A percentile compares a stretch with the other conserved stretches of the same genome.
Conservation (phyloP, 2,888 invertebrate genomes). For the Altica lythri region DNA sequence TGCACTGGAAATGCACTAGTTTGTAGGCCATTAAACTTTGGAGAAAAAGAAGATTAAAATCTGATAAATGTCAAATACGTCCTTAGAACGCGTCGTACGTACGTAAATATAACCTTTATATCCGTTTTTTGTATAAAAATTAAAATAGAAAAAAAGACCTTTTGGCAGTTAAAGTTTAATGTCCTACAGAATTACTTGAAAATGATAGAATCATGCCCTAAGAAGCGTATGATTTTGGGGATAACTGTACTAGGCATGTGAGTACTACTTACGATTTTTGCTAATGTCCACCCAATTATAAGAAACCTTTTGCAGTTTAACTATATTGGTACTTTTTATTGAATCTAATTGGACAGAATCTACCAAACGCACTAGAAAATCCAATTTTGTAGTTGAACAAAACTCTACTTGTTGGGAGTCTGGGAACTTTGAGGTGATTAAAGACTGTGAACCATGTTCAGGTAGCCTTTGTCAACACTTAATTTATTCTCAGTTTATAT, state of each 20-base stretch:
- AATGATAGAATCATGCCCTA: conserved; percentile 86
- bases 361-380: conserved; percentile 58
- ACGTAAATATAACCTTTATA: too few relatives aligned
- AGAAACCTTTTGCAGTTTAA: conserved; percentile 63
- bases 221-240: conserved; percentile 80
- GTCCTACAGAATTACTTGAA: too few relatives aligned
- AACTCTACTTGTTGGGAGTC: conserved; percentile 79
- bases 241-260: conserved; percentile 77
- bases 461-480: too few relatives aligned
- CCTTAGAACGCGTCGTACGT: too few relatives aligned
- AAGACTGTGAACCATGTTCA: conserved; percentile 85
- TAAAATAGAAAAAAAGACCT: too few relatives aligned
- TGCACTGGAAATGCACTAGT: too few relatives aligned
- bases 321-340: conserved; percentile 78
- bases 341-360: conserved; percentile 76
- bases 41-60: too few relatives aligned
- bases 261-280: conserved; percentile 51
- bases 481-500: too few relatives aligned
- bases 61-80: too few relatives aligned
- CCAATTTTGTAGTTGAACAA: conserved; percentile 72
- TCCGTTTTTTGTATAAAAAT: too few relatives aligned
- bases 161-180: too few relatives aligned
- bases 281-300: conserved; percentile 32
- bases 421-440: conserved; percentile 72
- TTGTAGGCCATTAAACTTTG: too few relatives aligned